These are phyloP conservation scores for Batillaria attramentaria DNA, from an alignment of 1,140 invertebrate species.

Conservation along the genomic window DNA sequence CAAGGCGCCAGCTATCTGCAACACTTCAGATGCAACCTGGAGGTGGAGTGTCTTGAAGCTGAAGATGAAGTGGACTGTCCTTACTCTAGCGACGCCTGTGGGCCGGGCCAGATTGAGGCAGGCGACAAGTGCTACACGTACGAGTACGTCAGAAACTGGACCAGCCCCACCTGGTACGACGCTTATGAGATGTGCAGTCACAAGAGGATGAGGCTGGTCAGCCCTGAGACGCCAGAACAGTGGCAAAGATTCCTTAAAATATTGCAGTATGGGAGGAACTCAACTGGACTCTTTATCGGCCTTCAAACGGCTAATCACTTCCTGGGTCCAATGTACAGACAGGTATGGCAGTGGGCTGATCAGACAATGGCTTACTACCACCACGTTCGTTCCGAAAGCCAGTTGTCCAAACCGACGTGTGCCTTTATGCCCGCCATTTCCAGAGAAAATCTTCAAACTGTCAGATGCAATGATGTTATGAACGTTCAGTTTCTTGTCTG, in stretches of 20 bases:
- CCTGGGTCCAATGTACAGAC: constrained; percentile 3
- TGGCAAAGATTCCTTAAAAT: neutral
- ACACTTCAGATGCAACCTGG: neutral
- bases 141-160: neutral
- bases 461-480: neutral
- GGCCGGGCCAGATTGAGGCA: neutral
- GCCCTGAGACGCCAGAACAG: neutral
- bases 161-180: neutral
- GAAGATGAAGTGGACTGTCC: neutral
- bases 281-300: neutral
- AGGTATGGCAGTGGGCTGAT: constrained; percentile 4
- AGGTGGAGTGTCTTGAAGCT: neutral
- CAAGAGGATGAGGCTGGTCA: neutral
- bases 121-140: neutral
- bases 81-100: neutral
- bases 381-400: neutral
- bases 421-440: too few species aligned
- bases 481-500: neutral
- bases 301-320: neutral
- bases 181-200: neutral
- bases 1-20: neutral
- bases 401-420: neutral
- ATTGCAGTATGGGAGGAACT: neutral
- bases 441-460: neutral
- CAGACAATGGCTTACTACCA: neutral